Evolutionary conservation across 2,888 invertebrate genomes (phyloP), one percentile per base, ranked within the genome.

Genomic region (Tinea trinotella): DNA sequence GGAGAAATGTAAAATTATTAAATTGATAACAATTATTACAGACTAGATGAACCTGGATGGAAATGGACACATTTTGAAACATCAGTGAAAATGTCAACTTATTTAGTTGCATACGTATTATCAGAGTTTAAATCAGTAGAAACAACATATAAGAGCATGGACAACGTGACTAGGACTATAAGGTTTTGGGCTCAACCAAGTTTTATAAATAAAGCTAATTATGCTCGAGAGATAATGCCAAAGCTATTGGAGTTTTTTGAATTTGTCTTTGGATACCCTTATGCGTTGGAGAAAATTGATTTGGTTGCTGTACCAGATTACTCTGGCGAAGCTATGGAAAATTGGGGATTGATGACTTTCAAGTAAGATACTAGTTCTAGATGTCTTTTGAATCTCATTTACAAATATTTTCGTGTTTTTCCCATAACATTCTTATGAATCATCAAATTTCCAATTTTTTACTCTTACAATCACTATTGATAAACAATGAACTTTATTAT

Each of bases 51-150:
- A 15, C 76, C 91, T 0, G 87, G 88, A 35, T 94, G 92, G 84
- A 86, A 91, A 22, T 94, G 92, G 90, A 96, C 95, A 59, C 90
- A 91, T 63, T 95, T 91, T 68, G 87, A 91, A 53, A 88, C 90
- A 61, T 93, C 94, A 0, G 88, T 94, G 4, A 91, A 90, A 53
- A 96, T 96, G 95, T 94, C 94, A 4, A 94, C 95, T 0, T 97
- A 96, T 71, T 84, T 97, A 20, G 92, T 96, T 0, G 96, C 95
- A 0, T 94, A 92, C 69, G 88, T 92, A 0, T 89, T 96, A 6
- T 92, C 91, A 0, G 94, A 95, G 70, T 94, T 94, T 67, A 83
- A 82, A 0, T 78, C 79, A 0, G 57, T 79, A 0, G 76, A 78
- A 48, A 80, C 84, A 0, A 71, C 63, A 9, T 81, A 82, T 57